Evolutionary conservation across 2,888 invertebrate species (phyloP), one percentile per base, ranked within the genome.

Genomic region (Xanthia icteritia): DNA sequence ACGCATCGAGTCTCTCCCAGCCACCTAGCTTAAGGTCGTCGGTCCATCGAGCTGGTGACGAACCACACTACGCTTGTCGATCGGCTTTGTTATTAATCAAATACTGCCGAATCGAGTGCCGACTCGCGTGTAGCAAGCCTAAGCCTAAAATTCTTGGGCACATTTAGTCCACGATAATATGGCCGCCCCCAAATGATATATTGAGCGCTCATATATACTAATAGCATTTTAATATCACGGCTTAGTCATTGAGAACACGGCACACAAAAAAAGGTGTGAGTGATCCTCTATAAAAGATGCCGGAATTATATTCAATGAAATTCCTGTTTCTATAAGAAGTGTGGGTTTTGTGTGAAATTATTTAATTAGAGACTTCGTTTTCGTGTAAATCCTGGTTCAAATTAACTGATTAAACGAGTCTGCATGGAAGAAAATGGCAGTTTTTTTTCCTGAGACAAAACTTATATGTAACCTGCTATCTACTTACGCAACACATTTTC

Each of bases 191-290:
- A 80, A 93, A 95, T 96, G 95, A 96, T 96, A 95, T 95, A 96
- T 95, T 90, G 93, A 90, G 88, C 91, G 89, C 88, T 91, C 93
- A 92, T 93, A 92, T 94, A 93, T 92, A 93, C 95, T 96, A 96
- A 96, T 96, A 95, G 95, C 95, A 88, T 95, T 96, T 96, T 96
- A 96, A 96, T 96, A 89, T 93, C 93, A 88, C 83, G 92, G 91
- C 91, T 96, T 94, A 95, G 94, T 95, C 95, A 96, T 94, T 91
- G 85, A 86, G 87, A 85, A 87, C 83, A 86, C 84, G 82, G 69
- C 78, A 76, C 68, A 83, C 77, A 90, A 89, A 92, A 92, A 92
- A 91, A 90, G 89, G 85, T 86, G 88, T 88, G 88, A 88, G 87
- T 84, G 87, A 87, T 87, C 84, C 78, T 78, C 56, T 76, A 88